Conservation (phyloP, 2,888 invertebrate species). For the Netelia virgata region DNA sequence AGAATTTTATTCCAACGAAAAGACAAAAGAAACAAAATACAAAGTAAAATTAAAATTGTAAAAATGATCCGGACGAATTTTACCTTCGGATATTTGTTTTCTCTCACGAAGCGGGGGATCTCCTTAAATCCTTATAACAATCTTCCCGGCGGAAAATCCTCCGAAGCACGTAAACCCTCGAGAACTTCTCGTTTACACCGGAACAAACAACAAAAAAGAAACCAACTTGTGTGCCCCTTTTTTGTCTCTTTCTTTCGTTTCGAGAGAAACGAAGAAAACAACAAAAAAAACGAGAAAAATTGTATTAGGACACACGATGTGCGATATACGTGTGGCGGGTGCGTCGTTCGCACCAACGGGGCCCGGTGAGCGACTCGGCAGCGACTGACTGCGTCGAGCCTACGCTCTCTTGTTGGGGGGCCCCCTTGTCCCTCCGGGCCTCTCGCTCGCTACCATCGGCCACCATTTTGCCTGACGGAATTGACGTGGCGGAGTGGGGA, state of each 20-base stretch:
- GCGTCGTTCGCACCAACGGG: slow-evolving; percentile 80
- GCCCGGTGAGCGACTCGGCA: slow-evolving; percentile 82
- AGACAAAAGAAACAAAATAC: not conserved
- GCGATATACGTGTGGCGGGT: slow-evolving; percentile 53
- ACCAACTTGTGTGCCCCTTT: not conserved
- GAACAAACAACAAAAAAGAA: not conserved
- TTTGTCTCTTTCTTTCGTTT: no score
- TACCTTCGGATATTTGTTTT: not conserved
- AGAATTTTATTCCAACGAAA: not conserved
- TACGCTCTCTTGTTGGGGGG: slow-evolving; percentile 68
- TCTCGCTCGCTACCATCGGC: slow-evolving; percentile 26
- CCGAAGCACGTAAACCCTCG: not conserved
- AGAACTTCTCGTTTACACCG: not conserved
- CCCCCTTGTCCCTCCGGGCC: slow-evolving; percentile 65
- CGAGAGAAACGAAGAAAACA: no score
- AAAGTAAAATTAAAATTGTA: not conserved
- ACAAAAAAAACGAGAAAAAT: not conserved
- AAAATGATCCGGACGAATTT: not conserved
- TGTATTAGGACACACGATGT: not conserved
- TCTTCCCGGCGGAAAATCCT: not conserved
- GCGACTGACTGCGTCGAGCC: slow-evolving; percentile 75
- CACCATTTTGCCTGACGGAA: slow-evolving; percentile 57
- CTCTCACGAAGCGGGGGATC: not conserved
- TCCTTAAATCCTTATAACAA: slow-evolving; percentile 11
- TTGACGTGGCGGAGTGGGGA: slow-evolving; percentile 24